Evolutionary conservation across 2,797 vertebrate species (phyloP).

Genomic region (Pseudotriccus pelzelni): DNA sequence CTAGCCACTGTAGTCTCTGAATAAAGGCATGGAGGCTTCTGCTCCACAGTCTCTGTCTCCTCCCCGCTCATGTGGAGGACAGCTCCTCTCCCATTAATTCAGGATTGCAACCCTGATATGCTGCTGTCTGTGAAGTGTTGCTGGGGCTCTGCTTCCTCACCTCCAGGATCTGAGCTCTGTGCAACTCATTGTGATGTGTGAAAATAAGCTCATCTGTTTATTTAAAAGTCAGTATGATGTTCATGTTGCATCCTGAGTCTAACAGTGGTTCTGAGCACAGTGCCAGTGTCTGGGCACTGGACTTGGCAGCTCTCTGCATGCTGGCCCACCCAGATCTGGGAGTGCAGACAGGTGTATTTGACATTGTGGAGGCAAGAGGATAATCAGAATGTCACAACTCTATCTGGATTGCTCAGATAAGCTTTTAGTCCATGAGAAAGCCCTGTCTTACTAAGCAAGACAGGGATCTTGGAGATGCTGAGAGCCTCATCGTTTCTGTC

Average conservation of each 20-base stretch:
- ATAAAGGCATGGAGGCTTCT: neutral
- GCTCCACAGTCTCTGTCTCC: neutral
- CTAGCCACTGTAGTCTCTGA: neutral
- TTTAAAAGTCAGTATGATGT: neutral
- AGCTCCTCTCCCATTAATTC: neutral
- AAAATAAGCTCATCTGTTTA: neutral
- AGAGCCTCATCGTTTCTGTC: neutral
- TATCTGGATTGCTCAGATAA: neutral
- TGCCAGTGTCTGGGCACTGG: neutral
- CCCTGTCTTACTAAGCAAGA: neutral
- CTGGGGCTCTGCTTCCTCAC: neutral
- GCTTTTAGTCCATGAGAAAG: neutral
- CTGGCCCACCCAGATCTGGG: neutral
- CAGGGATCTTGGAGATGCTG: neutral
- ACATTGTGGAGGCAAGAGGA: neutral
- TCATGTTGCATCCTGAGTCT: neutral
- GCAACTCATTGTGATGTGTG: neutral
- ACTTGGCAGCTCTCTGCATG: neutral
- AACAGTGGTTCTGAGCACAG: neutral
- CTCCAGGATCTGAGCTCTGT: neutral
- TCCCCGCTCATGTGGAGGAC: neutral
- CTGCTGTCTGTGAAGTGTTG: neutral
- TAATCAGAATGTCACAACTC: neutral
- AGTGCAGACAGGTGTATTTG: neutral
- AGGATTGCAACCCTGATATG: neutral